These are phyloP conservation scores for Mesitornis unicolor DNA, from an alignment of 2,113 vertebrate genomes.

Conservation along the genomic window DNA sequence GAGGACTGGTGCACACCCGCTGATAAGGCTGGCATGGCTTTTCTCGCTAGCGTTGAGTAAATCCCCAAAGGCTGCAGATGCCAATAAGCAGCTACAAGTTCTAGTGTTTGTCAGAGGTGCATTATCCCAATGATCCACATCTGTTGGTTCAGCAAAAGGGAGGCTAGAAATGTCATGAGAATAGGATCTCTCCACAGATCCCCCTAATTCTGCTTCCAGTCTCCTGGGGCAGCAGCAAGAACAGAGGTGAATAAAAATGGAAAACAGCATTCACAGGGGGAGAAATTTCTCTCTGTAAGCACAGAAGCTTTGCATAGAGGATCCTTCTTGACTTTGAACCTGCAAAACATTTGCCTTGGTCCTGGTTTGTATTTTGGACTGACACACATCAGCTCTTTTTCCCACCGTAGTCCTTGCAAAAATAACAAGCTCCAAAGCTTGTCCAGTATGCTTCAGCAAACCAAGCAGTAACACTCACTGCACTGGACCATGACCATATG, in stretches of 20 bases:
- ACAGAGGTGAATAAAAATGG: not conserved
- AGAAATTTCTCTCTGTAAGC: not conserved
- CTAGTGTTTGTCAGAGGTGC: not conserved
- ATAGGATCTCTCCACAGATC: not conserved
- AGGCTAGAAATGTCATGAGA: not conserved
- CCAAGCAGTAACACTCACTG: not conserved
- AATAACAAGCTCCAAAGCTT: not conserved
- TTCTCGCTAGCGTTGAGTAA: not conserved
- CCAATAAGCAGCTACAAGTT: not conserved
- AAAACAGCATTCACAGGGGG: not conserved
- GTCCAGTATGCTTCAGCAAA: not conserved
- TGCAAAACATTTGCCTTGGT: not conserved
- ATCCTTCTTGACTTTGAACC: not conserved
- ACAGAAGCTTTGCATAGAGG: not conserved
- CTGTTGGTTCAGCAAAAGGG: slow-evolving; percentile 3
- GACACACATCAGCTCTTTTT: not conserved
- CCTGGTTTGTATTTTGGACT: not conserved
- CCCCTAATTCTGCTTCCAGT: not conserved
- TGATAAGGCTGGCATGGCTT: not conserved
- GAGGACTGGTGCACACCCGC: not conserved
- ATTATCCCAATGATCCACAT: not conserved
- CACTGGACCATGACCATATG: slow-evolving; percentile 5
- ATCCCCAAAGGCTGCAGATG: not conserved
- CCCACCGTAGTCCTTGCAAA: not conserved
- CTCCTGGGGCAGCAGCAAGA: not conserved